These are phyloP conservation scores for Acipenser ruthenus DNA, from an alignment of 2,797 vertebrate genomes.

Conservation along the genomic window DNA sequence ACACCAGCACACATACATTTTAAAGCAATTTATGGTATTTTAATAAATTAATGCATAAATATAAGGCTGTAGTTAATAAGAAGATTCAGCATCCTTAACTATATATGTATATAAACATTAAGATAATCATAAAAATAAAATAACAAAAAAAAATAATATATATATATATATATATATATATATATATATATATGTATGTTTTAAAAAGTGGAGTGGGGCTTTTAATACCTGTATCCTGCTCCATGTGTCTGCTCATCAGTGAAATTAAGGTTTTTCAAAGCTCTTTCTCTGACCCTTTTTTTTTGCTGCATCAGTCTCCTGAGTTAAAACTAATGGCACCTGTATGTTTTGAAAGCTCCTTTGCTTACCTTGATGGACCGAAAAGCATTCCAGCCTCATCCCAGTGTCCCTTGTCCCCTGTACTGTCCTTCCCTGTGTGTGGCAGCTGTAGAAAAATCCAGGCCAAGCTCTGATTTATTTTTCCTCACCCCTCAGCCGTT, in stretches of 20 bases:
- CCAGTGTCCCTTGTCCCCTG: background rate
- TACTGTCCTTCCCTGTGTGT: constrained; percentile 12
- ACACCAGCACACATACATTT: too few species aligned
- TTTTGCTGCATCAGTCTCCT: too few species aligned
- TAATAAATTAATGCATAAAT: too few species aligned
- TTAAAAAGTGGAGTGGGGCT: too few species aligned
- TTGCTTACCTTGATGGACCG: background rate
- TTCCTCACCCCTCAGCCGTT: background rate
- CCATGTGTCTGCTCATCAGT: too few species aligned
- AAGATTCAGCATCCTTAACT: too few species aligned
- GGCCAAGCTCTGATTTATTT: constrained; percentile 4
- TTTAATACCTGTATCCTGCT: too few species aligned
- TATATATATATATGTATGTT: background rate
- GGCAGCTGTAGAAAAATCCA: background rate
- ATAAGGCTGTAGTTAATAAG: too few species aligned
- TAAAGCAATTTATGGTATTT: too few species aligned
- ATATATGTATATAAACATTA: too few species aligned
- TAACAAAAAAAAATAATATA: background rate
- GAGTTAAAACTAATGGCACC: background rate
- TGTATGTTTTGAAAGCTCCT: background rate
- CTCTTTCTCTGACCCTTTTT: background rate
- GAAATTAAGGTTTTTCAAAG: too few species aligned
- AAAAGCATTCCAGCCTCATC: background rate
- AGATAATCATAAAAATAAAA: too few species aligned
- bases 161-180: background rate